phyloP scores from a whole-genome alignment of 2,888 invertebrate genomes.

The Muscina levida region DNA sequence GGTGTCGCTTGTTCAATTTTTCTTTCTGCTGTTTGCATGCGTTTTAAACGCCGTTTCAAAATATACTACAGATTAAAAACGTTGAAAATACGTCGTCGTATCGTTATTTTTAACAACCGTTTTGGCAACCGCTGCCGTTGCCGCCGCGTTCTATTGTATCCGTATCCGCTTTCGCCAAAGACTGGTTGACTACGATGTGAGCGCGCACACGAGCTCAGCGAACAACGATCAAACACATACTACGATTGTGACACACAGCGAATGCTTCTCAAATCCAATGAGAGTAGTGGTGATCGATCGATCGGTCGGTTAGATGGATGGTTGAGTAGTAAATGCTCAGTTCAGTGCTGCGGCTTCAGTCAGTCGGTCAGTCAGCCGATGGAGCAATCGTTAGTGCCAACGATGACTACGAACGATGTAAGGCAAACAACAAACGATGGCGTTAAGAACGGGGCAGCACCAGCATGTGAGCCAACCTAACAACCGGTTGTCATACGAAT shows the following conservation, averaged over 20 bases:
- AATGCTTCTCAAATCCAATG: conserved; percentile 46
- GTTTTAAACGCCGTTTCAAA: conserved; percentile 7
- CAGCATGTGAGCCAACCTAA: not conserved
- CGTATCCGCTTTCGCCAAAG: conserved; percentile 66
- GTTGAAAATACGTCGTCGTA: conserved; percentile 6
- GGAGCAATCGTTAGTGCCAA: not conserved
- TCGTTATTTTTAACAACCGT: conserved; percentile 51
- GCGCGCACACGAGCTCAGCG: conserved; percentile 52
- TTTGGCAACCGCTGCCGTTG: conserved; percentile 38
- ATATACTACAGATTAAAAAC: conserved; percentile 8
- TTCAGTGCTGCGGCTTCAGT: conserved; percentile 23
- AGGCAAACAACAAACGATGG: conserved; percentile 33
- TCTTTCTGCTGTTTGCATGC: not conserved
- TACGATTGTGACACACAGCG: conserved; percentile 34
- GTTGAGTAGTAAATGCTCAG: conserved; percentile 27
- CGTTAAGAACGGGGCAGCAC: not conserved
- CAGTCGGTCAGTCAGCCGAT: conserved; percentile 47
- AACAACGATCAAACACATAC: conserved; percentile 60
- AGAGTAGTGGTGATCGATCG: conserved; percentile 36
- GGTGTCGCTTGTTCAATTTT: not conserved
- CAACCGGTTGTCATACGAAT: not conserved
- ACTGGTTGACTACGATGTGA: conserved; percentile 59
- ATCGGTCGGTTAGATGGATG: conserved; percentile 32
- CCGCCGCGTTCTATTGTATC: conserved; percentile 56
- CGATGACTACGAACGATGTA: conserved; percentile 35